Percentiles rank a stretch among this genome's conserved stretches.
phyloP scores from a whole-genome alignment of 2,888 invertebrate genomes.

The Andrena hattorfiana region DNA sequence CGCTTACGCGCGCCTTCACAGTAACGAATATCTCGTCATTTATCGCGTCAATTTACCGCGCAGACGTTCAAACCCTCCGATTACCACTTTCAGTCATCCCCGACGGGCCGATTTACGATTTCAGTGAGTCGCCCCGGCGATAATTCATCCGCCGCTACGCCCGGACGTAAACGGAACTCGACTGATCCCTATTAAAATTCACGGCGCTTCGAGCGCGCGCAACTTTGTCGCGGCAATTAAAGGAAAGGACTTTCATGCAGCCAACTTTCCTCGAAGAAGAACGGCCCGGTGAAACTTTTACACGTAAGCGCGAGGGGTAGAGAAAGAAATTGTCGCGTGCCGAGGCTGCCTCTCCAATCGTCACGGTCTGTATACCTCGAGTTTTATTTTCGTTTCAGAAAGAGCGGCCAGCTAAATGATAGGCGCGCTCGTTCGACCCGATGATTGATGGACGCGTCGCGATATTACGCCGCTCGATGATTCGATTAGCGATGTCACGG shows the following conservation, averaged over 20 bases:
- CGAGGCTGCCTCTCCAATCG: constrained; percentile 23
- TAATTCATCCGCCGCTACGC: background rate
- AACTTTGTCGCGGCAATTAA: constrained; percentile 43
- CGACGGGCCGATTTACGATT: constrained; percentile 38
- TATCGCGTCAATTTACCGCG: constrained; percentile 21
- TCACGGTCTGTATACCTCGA: constrained; percentile 58
- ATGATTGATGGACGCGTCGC: background rate
- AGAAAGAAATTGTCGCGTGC: constrained; percentile 65
- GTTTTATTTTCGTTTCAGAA: constrained; percentile 20
- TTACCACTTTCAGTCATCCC: constrained; percentile 32
- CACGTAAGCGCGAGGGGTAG: constrained; percentile 11
- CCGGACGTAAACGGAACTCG: no score
- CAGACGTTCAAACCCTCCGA: constrained; percentile 20
- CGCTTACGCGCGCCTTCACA: background rate
- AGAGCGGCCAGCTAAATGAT: background rate
- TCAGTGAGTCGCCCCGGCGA: background rate
- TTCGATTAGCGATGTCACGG: constrained; percentile 24
- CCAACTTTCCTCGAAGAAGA: constrained; percentile 60
- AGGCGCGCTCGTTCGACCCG: background rate
- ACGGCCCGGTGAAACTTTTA: constrained; percentile 56
- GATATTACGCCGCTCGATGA: background rate
- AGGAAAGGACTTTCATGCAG: constrained; percentile 41
- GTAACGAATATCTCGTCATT: constrained; percentile 36
- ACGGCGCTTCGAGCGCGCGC: background rate
- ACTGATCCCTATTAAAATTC: background rate